Evolutionary conservation across 2,888 invertebrate species (phyloP).

Genomic region (Papilio elwesi): DNA sequence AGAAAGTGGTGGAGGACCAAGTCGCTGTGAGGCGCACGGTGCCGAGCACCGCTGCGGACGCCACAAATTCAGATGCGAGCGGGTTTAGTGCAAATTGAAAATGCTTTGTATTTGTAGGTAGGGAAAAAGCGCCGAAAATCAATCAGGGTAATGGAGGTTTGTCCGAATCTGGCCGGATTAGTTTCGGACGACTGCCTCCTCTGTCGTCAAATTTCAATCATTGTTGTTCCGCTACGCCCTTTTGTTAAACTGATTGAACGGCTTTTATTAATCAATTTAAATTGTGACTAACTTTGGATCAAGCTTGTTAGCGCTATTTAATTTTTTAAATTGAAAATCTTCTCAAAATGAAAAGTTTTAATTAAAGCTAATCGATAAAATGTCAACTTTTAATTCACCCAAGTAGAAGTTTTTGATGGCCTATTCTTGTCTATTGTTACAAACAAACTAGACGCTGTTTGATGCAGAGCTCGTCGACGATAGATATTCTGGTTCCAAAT

Average conservation of each 20-base stretch:
- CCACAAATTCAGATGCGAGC: constrained; percentile 72
- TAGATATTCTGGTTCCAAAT: too few relatives aligned
- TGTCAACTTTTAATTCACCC: constrained; percentile 1
- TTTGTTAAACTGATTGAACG: constrained; percentile 65
- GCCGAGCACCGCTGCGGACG: constrained; percentile 51
- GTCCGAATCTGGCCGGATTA: constrained; percentile 76
- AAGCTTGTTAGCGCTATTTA: constrained; percentile 17
- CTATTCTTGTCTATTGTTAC: background rate
- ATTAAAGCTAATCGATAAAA: constrained; percentile 9
- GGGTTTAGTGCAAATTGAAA: constrained; percentile 78
- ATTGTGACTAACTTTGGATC: constrained; percentile 11
- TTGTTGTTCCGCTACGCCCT: constrained; percentile 52
- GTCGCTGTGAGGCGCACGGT: constrained; percentile 37
- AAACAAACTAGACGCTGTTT: too few relatives aligned
- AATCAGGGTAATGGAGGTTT: constrained; percentile 80
- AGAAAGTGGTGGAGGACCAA: constrained; percentile 33
- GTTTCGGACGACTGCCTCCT: constrained; percentile 61
- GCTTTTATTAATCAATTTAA: constrained; percentile 48
- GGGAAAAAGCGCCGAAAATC: constrained; percentile 70
- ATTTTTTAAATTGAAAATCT: constrained; percentile 13
- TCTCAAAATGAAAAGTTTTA: constrained; percentile 18
- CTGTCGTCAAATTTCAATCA: constrained; percentile 62
- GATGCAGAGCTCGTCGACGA: too few relatives aligned
- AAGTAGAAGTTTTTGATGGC: background rate
- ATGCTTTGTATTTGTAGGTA: constrained; percentile 79